Percentiles rank a stretch among this genome's conserved stretches.
These are phyloP conservation scores for Furnarius figulus DNA, from an alignment of 2,113 vertebrate species.

Conservation along the genomic window DNA sequence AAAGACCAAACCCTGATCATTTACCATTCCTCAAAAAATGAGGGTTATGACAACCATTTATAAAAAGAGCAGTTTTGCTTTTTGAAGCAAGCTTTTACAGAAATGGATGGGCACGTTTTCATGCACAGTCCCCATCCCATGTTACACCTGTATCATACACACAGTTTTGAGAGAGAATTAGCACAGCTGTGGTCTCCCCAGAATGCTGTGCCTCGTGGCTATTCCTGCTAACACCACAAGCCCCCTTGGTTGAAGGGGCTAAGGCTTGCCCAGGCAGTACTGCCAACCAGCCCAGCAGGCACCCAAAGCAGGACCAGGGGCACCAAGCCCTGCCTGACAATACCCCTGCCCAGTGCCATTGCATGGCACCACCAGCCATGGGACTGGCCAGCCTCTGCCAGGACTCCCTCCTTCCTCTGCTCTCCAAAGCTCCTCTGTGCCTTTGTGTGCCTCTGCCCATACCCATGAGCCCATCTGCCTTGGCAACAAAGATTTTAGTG, in stretches of 20 bases:
- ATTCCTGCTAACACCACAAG: background rate
- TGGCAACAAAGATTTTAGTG: background rate
- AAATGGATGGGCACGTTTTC: background rate
- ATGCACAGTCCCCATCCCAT: background rate
- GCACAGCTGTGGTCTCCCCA: background rate
- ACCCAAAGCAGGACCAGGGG: background rate
- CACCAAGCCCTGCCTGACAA: background rate
- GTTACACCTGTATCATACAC: background rate
- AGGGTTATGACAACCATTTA: background rate
- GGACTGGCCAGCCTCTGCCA: background rate
- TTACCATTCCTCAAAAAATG: background rate
- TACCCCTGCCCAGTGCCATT: too few species aligned
- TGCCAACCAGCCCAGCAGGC: background rate
- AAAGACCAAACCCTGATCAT: background rate
- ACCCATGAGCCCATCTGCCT: background rate
- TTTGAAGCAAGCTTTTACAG: background rate
- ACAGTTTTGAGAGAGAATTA: background rate
- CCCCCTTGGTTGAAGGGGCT: fast-evolving
- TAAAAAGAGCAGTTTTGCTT: background rate
- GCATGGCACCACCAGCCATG: background rate
- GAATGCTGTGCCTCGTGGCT: background rate
- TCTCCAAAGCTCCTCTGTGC: background rate
- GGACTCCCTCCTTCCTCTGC: background rate
- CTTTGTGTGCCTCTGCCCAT: background rate
- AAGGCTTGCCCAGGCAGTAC: background rate